Evolutionary conservation across 2,888 invertebrate species (phyloP).

Genomic region (Drosophila seclusa): DNA sequence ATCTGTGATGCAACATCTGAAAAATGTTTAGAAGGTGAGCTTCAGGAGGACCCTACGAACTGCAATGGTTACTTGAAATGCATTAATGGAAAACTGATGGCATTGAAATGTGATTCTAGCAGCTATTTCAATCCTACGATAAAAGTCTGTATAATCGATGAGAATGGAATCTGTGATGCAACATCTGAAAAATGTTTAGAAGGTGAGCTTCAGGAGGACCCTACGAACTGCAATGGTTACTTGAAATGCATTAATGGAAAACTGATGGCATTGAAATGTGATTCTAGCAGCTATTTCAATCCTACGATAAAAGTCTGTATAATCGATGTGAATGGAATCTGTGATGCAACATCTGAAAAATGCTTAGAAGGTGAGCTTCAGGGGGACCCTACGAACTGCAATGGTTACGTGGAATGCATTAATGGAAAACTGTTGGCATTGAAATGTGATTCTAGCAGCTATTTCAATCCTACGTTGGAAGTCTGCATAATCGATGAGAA

Average conservation of each 20-base stretch:
- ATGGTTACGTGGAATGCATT: neutral
- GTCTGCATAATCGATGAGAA: constrained; percentile 38
- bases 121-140: constrained; percentile 12
- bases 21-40: neutral
- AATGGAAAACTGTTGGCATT: neutral
- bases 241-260: constrained; percentile 11
- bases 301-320: no score
- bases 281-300: neutral
- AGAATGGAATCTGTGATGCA: neutral
- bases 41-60: neutral
- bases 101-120: constrained; percentile 3
- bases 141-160: constrained; percentile 17
- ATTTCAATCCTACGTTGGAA: constrained; percentile 21
- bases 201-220: constrained; percentile 1
- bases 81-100: neutral
- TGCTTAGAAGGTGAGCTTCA: no score
- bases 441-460: constrained; percentile 41
- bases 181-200: constrained; percentile 5
- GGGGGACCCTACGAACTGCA: accelerated
- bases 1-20: constrained; percentile 6
- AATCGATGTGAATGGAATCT: no score
- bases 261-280: neutral
- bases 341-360: no score
- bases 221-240: neutral
- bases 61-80: constrained; percentile 17